Conservation (phyloP, 2,888 invertebrate genomes). For the Agonopterix subpropinquella region DNA sequence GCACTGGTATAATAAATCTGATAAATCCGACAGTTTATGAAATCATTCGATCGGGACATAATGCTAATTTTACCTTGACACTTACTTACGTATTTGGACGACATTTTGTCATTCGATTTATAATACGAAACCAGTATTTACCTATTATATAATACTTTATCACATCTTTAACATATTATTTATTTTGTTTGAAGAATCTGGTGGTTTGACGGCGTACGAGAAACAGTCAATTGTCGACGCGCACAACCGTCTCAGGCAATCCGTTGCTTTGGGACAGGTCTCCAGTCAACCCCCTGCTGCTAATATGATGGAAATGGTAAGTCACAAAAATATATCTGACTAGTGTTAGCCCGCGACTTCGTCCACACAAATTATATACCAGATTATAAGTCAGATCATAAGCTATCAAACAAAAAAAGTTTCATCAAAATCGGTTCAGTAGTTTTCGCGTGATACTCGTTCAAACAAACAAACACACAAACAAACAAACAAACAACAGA, state of each 20-base stretch:
- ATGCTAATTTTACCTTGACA: conserved; percentile 33
- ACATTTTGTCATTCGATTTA: conserved; percentile 3
- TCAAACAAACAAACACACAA: too few relatives aligned
- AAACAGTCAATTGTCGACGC: conserved; percentile 85
- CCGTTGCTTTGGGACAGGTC: conserved; percentile 86
- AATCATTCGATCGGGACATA: conserved; percentile 25
- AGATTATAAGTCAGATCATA: too few relatives aligned
- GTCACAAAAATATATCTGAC: too few relatives aligned
- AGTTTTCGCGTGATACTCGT: too few relatives aligned
- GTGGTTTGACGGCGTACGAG: conserved; percentile 82
- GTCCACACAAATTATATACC: too few relatives aligned
- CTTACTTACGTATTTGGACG: conserved; percentile 15
- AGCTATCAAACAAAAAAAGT: too few relatives aligned
- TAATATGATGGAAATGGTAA: conserved; percentile 91
- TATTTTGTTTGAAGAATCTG: conserved; percentile 65
- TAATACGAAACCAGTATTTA: background rate
- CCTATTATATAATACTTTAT: background rate
- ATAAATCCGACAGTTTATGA: conserved; percentile 41
- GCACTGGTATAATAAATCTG: conserved; percentile 54
- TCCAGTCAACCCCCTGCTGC: conserved; percentile 85
- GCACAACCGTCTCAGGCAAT: conserved; percentile 87
- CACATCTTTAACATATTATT: background rate
- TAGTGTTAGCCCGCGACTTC: too few relatives aligned
- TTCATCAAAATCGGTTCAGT: too few relatives aligned
- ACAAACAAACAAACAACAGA: too few relatives aligned